These are phyloP conservation scores for Portunus trituberculatus DNA, from an alignment of 1,140 invertebrate genomes.

Conservation along the genomic window DNA sequence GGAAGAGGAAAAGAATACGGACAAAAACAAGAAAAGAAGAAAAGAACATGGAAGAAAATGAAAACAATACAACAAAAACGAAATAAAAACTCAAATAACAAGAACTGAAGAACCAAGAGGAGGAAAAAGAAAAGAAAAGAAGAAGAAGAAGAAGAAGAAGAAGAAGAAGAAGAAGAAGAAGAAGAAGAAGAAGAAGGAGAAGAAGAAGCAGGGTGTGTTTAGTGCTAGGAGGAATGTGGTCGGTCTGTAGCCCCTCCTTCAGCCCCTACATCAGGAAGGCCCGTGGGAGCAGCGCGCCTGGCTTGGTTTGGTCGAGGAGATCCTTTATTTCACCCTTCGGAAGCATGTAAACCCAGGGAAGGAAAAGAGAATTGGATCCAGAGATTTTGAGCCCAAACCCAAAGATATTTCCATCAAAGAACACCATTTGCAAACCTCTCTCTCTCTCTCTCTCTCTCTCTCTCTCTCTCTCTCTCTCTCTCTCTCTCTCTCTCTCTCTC, in stretches of 20 bases:
- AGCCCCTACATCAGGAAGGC: neutral
- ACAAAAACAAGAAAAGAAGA: no score
- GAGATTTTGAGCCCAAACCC: neutral
- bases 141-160: no score
- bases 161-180: no score
- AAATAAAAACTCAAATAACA: no score
- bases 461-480: no score
- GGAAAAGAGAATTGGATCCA: slow-evolving; percentile 13
- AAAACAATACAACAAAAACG: no score
- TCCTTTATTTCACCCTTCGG: slow-evolving; percentile 20
- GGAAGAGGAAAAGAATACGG: neutral
- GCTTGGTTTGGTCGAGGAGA: neutral
- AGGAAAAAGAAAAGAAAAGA: no score
- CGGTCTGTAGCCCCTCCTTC: no score
- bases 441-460: neutral
- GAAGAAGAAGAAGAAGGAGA: neutral
- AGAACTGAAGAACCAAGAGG: no score
- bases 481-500: no score
- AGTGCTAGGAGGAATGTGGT: neutral
- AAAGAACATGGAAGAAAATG: no score
- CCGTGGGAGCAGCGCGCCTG: neutral
- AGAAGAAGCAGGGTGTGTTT: neutral
- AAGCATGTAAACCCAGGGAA: neutral
- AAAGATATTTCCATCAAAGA: slow-evolving; percentile 13
- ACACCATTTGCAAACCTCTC: neutral